Conservation (phyloP, 2,797 vertebrate genomes). For the Kryptopterus vitreolus region DNA sequence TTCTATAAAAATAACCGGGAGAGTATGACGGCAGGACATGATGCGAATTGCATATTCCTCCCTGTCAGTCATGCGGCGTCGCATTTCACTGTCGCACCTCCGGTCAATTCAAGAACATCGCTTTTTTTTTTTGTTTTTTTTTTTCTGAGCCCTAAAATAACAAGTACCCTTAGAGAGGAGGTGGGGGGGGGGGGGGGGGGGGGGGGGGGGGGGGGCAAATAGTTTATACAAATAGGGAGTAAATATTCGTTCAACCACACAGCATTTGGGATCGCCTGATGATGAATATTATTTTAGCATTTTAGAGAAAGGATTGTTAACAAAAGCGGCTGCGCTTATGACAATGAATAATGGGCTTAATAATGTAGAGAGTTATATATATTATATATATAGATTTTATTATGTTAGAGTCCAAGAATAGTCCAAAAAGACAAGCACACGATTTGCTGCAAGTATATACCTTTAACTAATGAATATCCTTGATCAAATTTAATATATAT, state of each 20-base stretch:
- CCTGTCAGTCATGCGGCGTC: conserved; percentile 2
- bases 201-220: too few relatives aligned
- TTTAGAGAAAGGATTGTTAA: background rate
- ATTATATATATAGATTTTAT: too few relatives aligned
- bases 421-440: too few relatives aligned
- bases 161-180: background rate
- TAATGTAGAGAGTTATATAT: too few relatives aligned
- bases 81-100: background rate
- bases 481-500: too few relatives aligned
- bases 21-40: background rate
- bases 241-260: background rate
- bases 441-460: too few relatives aligned
- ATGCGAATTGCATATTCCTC: conserved; percentile 11
- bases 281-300: background rate
- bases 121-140: too few relatives aligned
- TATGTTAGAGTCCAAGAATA: background rate
- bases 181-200: too few relatives aligned
- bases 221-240: too few relatives aligned
- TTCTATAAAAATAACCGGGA: background rate
- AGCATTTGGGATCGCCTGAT: background rate
- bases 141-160: background rate
- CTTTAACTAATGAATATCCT: too few relatives aligned
- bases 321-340: background rate
- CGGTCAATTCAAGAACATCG: background rate
- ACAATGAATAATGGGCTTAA: conserved; percentile 8